Evolutionary conservation across 2,888 invertebrate species (phyloP), one percentile per base, ranked within the genome.

Genomic region (Drosophila villosipedis): DNA sequence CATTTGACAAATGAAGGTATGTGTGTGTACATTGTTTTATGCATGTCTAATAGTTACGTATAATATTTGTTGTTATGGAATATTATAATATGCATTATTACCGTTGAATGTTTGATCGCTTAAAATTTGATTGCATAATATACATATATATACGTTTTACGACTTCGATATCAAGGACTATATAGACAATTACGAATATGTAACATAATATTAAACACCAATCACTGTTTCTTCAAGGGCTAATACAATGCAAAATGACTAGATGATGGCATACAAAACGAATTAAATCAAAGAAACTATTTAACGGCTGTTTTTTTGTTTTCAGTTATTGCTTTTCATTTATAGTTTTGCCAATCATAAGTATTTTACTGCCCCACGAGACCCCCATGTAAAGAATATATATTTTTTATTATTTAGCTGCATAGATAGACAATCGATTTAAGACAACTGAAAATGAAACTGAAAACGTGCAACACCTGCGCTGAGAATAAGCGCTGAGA

Each of bases 171-270:
- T 85, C 86, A 89, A 90, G 74, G 86, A 82, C 90, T 86, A 86
- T 90, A 90, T 89, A 88, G 89, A 91, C 89, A 88, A 86, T 83
- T 84, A 89, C 92, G 88, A 90, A 83, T 91, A 91, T 80, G 75
- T 82, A 91, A 91, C 91, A 92, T 91, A 91, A 92, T 91, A 91
- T 92, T 92, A 91, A 91, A 92, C 91, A 91, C 91, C 91, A 91
- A 91, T 91, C 90, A 91, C 87, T 91, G 91, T 86, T 90, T 90
- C 78, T 83, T 84, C 86, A 91, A 88, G 85, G 90, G 73, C 86
- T 85, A 85, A 90, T 89, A 88, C 68, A 88, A 88, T 87, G 85
- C 88, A 89, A 87, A 87, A 80, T 73, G 85, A 76, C 82, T 89
- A 84, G 73, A 83, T 84, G 84, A 84, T 85, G 89, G 81, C 90